Percentiles rank a stretch among this genome's conserved stretches.
phyloP scores from a whole-genome alignment of 2,797 vertebrate species.

The Rhynchonycteris naso region DNA sequence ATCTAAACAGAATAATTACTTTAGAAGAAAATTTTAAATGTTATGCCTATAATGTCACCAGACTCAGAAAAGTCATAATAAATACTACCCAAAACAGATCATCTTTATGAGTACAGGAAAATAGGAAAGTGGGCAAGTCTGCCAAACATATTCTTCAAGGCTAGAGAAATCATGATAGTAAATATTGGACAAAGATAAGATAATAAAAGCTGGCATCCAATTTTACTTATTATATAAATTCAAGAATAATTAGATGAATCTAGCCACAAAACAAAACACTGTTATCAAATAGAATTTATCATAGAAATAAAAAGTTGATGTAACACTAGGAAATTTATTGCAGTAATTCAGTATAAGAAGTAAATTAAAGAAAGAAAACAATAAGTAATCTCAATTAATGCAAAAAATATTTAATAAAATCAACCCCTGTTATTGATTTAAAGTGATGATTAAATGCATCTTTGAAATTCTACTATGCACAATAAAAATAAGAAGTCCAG shows the following conservation, averaged over 20 bases:
- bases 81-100: constrained; percentile 32
- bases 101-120: not conserved
- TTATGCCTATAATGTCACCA: not conserved
- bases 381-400: constrained; percentile 7
- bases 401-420: constrained; percentile 56
- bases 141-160: constrained; percentile 26
- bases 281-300: constrained; percentile 36
- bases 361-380: constrained; percentile 49
- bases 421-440: not conserved
- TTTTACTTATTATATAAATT: constrained; percentile 30
- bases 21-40: not conserved
- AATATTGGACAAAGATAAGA: constrained; percentile 42
- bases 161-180: constrained; percentile 24
- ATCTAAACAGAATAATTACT: constrained; percentile 44
- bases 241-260: constrained; percentile 50
- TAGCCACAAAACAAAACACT: constrained; percentile 44
- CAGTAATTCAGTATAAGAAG: constrained; percentile 29
- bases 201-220: constrained; percentile 10
- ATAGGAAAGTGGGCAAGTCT: not conserved
- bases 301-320: constrained; percentile 24
- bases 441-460: constrained; percentile 16
- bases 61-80: not conserved
- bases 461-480: not conserved
- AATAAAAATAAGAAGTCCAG: constrained; percentile 16
- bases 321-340: constrained; percentile 23